A percentile compares a stretch with the other conserved stretches of the same genome.
Conservation (phyloP, 2,797 vertebrate genomes). For the Chanos chanos region DNA sequence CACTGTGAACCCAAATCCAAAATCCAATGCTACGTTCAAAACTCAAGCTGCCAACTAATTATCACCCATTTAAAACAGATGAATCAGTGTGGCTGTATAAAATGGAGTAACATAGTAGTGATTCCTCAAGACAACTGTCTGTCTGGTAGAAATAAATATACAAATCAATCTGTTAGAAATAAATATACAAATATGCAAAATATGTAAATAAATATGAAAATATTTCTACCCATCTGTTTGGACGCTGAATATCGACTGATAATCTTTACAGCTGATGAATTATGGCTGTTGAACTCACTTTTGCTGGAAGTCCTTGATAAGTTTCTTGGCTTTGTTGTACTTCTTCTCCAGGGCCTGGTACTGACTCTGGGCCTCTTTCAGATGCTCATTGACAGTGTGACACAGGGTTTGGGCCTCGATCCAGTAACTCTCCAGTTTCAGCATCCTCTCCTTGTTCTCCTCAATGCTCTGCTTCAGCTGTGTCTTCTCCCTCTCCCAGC, state of each 20-base stretch:
- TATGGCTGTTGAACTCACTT: slow-evolving; percentile 77
- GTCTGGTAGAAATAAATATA: too few species aligned
- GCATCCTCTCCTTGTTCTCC: slow-evolving; percentile 97
- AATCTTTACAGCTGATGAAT: neutral
- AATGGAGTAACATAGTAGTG: too few species aligned
- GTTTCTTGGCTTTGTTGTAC: slow-evolving; percentile 98
- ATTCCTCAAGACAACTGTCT: too few species aligned
- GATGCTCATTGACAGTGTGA: slow-evolving; percentile 95
- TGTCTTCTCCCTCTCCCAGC: slow-evolving; percentile 94
- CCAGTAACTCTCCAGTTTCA: slow-evolving; percentile 98
- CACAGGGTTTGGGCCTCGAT: slow-evolving; percentile 96
- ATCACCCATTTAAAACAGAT: too few species aligned
- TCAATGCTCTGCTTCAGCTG: slow-evolving; percentile 96
- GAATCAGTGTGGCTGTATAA: too few species aligned
- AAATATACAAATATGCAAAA: too few species aligned
- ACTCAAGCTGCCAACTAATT: too few species aligned
- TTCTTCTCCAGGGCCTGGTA: slow-evolving; percentile 97
- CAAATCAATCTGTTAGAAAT: too few species aligned
- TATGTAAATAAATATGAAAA: too few species aligned
- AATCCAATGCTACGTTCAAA: too few species aligned
- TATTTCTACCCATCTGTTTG: too few species aligned
- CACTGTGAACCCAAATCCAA: too few species aligned
- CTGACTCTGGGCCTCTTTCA: slow-evolving; percentile 96
- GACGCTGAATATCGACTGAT: neutral
- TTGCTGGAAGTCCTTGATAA: slow-evolving; percentile 99